Evolutionary conservation across 2,797 vertebrate species (phyloP), one percentile per base, ranked within the genome.

Genomic region (Fistularia tabacaria): DNA sequence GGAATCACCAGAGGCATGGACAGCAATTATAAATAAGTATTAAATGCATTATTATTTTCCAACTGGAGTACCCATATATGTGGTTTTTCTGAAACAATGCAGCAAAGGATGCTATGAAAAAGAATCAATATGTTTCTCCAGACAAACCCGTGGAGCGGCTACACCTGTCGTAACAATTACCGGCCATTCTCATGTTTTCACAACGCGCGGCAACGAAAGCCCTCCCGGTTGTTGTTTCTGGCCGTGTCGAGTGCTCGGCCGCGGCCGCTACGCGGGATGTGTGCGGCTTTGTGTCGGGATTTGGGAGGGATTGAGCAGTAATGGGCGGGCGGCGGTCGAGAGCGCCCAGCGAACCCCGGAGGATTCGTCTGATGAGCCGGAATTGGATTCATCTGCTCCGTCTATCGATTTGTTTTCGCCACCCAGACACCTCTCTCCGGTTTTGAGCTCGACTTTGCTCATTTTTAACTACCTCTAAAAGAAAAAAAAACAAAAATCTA

Each of bases 391-490:
- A 88, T 90, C 85, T 88, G 81, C 77, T 86, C 77, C 42, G 59
- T 85, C 78, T 77, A 92, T 90, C 59, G 89, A 91, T 90, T 89
- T 89, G 89, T 90, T 90, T 85, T 81, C 73, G 72, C 82, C 77
- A 67, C 77, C 73, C 66, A 59, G 72, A 84, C 79, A 66, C 78
- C 69, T 70, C 67, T 68, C 73, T 77, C 62, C 60, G 57, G 64
- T 71, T 74, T 79, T 68, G 73, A 74, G 64, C 65, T 64, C 8
- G 51, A 68, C 60, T 75, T 65, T 77, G 82, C 74, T 83, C 60
- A 62, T 79, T 86, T 86, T 81, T 82, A 83, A 87, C 82, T 64
- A 81, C 72, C 81, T 81, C 74, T 82, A 61, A 76, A 81, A 25
- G 5, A 25, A 25, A 25, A 25, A 25, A 25, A 25, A 25, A 25